Evolutionary conservation across 1,140 invertebrate species (phyloP).

Genomic region (Drepana arcuata): DNA sequence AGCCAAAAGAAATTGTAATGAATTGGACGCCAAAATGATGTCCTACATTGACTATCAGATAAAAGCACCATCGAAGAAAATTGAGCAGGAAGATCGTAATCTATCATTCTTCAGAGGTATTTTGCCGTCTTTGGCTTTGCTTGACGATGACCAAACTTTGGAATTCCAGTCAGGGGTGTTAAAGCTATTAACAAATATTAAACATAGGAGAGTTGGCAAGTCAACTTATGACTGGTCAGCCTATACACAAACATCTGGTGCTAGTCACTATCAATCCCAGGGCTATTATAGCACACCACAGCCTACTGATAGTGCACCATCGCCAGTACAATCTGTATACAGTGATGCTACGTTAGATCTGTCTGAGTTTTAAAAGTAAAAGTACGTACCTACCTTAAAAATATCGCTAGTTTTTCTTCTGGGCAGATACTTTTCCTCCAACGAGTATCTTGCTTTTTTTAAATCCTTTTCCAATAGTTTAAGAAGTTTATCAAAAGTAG

Average conservation of each 20-base stretch:
- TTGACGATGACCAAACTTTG: conserved; percentile 18
- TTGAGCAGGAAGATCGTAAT: conserved; percentile 14
- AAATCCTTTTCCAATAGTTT: conserved; percentile 20
- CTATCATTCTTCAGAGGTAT: conserved; percentile 18
- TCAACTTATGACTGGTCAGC: conserved; percentile 7
- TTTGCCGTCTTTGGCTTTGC: conserved; percentile 12
- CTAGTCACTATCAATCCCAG: background rate
- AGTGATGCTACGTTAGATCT: conserved; percentile 9
- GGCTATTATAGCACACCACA: conserved; percentile 5
- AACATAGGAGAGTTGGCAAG: conserved; percentile 8
- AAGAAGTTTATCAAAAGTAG: conserved; percentile 20
- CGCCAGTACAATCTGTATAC: conserved; percentile 9
- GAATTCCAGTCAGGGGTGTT: conserved; percentile 23
- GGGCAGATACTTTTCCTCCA: conserved; percentile 16
- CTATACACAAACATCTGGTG: conserved; percentile 8
- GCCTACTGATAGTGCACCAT: conserved; percentile 5
- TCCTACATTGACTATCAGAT: conserved; percentile 6
- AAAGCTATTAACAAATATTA: conserved; percentile 23
- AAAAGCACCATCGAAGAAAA: conserved; percentile 10
- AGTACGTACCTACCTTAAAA: conserved; percentile 15
- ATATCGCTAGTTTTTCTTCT: conserved; percentile 17
- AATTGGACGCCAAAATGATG: conserved; percentile 10
- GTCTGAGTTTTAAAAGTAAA: conserved; percentile 15
- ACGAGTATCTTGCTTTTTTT: conserved; percentile 12
- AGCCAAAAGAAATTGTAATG: conserved; percentile 10